phyloP scores from a whole-genome alignment of 2,888 invertebrate genomes.

The Clostera curtula region DNA sequence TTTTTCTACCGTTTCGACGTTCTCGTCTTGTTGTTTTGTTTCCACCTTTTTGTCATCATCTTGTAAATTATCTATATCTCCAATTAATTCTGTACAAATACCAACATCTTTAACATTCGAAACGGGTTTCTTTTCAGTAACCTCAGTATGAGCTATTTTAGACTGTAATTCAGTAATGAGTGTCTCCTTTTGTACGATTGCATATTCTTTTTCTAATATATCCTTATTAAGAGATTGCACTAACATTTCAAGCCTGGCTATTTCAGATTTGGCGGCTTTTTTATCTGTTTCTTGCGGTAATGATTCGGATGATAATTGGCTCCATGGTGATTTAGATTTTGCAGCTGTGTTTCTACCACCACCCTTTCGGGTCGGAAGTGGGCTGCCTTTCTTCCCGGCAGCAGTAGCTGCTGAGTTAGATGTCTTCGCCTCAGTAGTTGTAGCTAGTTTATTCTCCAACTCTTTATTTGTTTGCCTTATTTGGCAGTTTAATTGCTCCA shows the following conservation, averaged over 20 bases:
- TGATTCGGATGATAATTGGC: slow-evolving; percentile 52
- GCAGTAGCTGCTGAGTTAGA: slow-evolving; percentile 37
- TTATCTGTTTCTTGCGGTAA: slow-evolving; percentile 55
- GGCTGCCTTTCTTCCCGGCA: slow-evolving; percentile 53
- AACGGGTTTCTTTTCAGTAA: slow-evolving; percentile 15
- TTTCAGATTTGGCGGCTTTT: slow-evolving; percentile 47
- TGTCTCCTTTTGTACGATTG: slow-evolving; percentile 58
- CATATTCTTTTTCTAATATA: slow-evolving; percentile 60
- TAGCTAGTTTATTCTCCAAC: slow-evolving; percentile 66
- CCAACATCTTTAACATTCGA: slow-evolving; percentile 35
- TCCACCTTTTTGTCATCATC: slow-evolving; percentile 10
- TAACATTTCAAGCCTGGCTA: slow-evolving; percentile 47
- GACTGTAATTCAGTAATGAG: slow-evolving; percentile 49
- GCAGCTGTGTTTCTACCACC: slow-evolving; percentile 55
- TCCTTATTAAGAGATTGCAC: slow-evolving; percentile 67
- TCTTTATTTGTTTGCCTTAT: slow-evolving; percentile 71
- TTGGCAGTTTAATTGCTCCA: slow-evolving; percentile 68
- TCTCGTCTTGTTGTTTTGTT: slow-evolving; percentile 10
- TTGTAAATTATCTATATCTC: slow-evolving; percentile 11
- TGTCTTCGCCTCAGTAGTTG: slow-evolving; percentile 37
- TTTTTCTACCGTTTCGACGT: slow-evolving; percentile 16
- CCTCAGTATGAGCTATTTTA: slow-evolving; percentile 21
- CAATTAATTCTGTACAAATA: slow-evolving; percentile 30
- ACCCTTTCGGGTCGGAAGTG: slow-evolving; percentile 53
- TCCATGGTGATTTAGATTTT: slow-evolving; percentile 66